Percentiles rank a stretch among this genome's conserved stretches.
Conservation (phyloP, 2,113 vertebrate species). For the Hemiprocne comata region DNA sequence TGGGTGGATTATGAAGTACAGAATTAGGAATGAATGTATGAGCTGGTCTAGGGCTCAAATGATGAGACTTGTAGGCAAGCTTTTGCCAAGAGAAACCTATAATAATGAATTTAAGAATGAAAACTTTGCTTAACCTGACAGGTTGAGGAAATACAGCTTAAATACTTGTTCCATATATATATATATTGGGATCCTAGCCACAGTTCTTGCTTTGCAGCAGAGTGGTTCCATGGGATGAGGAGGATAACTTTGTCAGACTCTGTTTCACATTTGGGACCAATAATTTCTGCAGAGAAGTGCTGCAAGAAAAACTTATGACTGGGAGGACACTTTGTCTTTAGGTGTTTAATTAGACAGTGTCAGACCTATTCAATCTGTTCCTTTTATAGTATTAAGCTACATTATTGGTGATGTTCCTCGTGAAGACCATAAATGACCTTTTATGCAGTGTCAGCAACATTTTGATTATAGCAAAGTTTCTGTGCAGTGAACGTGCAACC, state of each 20-base stretch:
- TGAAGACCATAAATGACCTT: rapidly evolving
- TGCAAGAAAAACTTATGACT: not conserved
- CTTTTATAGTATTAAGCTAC: not conserved
- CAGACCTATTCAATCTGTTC: not conserved
- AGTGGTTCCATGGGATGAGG: not conserved
- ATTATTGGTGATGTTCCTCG: not conserved
- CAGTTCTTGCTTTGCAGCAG: not conserved
- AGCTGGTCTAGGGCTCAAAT: not conserved
- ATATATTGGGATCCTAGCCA: not conserved
- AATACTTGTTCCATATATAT: not conserved
- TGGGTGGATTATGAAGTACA: slow-evolving; percentile 2
- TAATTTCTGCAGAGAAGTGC: not conserved
- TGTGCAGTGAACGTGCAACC: rapidly evolving
- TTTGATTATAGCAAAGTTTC: not conserved
- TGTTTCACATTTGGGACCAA: not conserved
- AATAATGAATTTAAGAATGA: not conserved
- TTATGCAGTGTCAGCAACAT: not conserved
- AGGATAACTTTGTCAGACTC: not conserved
- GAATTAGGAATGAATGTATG: not conserved
- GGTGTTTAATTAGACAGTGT: not conserved
- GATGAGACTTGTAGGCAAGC: not conserved
- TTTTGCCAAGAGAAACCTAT: not conserved
- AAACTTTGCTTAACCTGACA: not conserved
- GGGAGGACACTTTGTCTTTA: not conserved
- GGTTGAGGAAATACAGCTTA: not conserved